These are phyloP conservation scores for Troglohyphantes excavatus DNA, from an alignment of 2,888 invertebrate species.

Conservation along the genomic window DNA sequence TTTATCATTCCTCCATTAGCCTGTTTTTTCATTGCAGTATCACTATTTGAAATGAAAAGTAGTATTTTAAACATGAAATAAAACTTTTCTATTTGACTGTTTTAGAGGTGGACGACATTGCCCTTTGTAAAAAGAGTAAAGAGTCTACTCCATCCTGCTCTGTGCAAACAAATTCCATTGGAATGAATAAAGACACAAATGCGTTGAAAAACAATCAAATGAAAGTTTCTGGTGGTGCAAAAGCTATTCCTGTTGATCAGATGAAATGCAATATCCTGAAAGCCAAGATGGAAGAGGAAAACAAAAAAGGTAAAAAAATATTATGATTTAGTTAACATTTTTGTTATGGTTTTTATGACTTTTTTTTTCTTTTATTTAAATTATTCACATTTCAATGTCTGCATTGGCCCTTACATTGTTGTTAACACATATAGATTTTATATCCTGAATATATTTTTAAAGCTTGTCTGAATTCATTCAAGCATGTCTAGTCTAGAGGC, in stretches of 20 bases:
- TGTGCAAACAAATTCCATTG: neutral
- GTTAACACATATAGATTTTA: no score
- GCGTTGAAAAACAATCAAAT: slow-evolving; percentile 77
- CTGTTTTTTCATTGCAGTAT: no score
- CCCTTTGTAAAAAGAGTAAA: slow-evolving; percentile 54
- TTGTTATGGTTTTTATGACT: neutral
- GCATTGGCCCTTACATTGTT: no score
- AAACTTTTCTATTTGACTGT: no score
- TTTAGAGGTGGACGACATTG: slow-evolving; percentile 42
- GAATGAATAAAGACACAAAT: slow-evolving; percentile 65
- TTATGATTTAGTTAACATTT: neutral
- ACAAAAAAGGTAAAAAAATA: slow-evolving; percentile 60
- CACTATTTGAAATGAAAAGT: no score
- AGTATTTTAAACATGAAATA: no score
- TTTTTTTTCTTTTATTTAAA: neutral
- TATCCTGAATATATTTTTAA: no score
- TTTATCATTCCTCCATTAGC: no score
- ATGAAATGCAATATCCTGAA: slow-evolving; percentile 80
- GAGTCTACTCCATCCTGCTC: slow-evolving; percentile 39
- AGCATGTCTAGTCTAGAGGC: no score
- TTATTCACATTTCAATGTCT: no score
- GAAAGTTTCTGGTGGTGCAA: slow-evolving; percentile 67
- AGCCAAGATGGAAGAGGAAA: slow-evolving; percentile 79
- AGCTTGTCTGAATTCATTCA: no score
- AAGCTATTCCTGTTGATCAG: slow-evolving; percentile 78